Conservation (phyloP, 2,113 vertebrate genomes). For the Manacus vitellinus region DNA sequence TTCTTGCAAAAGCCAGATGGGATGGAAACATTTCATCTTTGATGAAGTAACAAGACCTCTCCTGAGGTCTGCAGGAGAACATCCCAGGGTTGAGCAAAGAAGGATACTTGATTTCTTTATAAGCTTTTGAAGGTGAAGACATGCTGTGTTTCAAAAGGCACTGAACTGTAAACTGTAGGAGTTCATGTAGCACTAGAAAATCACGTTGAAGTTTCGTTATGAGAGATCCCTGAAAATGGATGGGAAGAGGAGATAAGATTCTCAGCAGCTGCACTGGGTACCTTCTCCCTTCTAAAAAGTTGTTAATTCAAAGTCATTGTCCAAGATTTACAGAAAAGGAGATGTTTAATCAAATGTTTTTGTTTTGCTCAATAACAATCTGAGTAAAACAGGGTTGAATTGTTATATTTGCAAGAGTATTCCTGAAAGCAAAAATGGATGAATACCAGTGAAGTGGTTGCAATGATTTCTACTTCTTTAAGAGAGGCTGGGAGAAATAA, state of each 20-base stretch:
- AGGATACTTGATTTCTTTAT: not conserved
- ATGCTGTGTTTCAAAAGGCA: not conserved
- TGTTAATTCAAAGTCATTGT: not conserved
- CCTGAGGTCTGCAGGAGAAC: not conserved
- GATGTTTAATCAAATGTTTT: not conserved
- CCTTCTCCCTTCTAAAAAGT: not conserved
- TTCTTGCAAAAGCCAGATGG: not conserved
- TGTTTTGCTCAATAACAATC: not conserved
- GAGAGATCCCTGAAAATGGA: not conserved
- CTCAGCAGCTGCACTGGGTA: not conserved
- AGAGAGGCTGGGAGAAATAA: not conserved
- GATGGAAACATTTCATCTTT: not conserved
- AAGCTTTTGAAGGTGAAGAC: not conserved
- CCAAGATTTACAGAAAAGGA: not conserved
- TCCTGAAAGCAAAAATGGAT: not conserved
- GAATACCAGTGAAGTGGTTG: not conserved
- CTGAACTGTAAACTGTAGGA: not conserved
- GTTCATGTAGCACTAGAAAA: not conserved
- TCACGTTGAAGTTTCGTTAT: fast-evolving
- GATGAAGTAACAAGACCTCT: not conserved
- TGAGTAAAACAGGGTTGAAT: not conserved
- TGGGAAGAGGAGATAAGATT: not conserved
- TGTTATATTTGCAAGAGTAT: not conserved
- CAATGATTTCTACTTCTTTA: not conserved
- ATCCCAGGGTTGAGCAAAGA: fast-evolving